Conservation (phyloP, 2,797 vertebrate species). For the Squalus acanthias region DNA sequence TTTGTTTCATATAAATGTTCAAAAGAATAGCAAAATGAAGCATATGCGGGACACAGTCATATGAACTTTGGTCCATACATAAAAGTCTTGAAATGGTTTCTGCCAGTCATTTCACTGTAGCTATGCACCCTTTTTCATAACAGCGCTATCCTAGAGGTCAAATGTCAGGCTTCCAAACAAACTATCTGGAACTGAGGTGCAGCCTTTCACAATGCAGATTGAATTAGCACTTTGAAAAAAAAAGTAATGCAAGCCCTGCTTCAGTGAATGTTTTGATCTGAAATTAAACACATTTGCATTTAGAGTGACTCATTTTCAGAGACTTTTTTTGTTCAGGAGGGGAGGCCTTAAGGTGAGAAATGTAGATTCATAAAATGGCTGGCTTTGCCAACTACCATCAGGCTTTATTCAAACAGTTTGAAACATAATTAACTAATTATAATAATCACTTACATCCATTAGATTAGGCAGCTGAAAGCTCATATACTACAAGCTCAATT, state of each 20-base stretch:
- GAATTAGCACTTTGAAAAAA: not conserved
- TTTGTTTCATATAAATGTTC: not conserved
- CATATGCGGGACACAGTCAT: not conserved
- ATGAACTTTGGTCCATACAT: not conserved
- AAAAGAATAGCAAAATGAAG: not conserved
- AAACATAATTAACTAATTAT: conserved; percentile 5
- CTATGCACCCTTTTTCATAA: no score
- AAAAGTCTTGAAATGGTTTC: not conserved
- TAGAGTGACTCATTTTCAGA: conserved; percentile 24
- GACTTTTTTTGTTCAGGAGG: not conserved
- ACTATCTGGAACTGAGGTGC: not conserved
- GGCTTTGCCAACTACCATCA: not conserved
- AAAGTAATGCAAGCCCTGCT: not conserved
- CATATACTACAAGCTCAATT: not conserved
- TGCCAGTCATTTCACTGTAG: no score
- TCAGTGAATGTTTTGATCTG: not conserved
- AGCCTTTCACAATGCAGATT: not conserved
- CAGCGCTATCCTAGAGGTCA: not conserved
- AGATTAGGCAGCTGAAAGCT: not conserved
- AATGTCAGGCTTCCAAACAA: not conserved
- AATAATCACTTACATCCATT: conserved; percentile 8
- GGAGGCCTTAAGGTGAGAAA: not conserved
- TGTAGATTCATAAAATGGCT: not conserved
- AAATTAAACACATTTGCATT: conserved; percentile 29
- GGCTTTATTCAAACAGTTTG: not conserved